Conservation (phyloP, 2,797 vertebrate genomes). For the Spea hammondii region DNA sequence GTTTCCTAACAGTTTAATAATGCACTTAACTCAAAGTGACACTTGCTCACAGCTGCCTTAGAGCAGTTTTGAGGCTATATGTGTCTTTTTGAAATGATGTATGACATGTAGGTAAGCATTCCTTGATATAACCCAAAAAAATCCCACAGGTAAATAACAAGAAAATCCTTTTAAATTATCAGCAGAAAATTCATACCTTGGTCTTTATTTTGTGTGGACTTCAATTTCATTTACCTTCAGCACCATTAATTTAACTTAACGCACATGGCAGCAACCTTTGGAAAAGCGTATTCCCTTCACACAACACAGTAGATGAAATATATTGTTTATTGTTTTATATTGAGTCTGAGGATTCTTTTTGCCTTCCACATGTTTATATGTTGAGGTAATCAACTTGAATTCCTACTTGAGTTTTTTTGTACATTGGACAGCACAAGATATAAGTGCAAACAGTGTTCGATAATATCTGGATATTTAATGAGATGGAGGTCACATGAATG, state of each 20-base stretch:
- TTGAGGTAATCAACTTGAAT: not conserved
- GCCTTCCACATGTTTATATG: not conserved
- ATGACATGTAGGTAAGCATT: slow-evolving; percentile 63
- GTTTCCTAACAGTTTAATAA: slow-evolving; percentile 80
- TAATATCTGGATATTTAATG: too few relatives aligned
- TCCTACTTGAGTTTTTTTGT: not conserved
- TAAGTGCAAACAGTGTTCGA: too few relatives aligned
- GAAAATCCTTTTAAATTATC: slow-evolving; percentile 67
- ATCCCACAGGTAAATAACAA: slow-evolving; percentile 62
- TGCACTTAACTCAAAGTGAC: slow-evolving; percentile 93
- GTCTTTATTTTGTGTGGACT: slow-evolving; percentile 63
- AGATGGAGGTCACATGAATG: too few relatives aligned
- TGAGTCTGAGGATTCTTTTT: not conserved
- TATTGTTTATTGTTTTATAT: slow-evolving; percentile 1
- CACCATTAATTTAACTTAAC: slow-evolving; percentile 53
- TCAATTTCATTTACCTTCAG: slow-evolving; percentile 60
- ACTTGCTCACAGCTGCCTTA: slow-evolving; percentile 89
- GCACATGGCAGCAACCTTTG: slow-evolving; percentile 20
- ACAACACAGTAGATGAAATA: not conserved
- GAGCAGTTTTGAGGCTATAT: slow-evolving; percentile 74
- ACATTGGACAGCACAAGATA: not conserved
- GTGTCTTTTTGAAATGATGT: slow-evolving; percentile 77
- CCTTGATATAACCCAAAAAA: slow-evolving; percentile 58
- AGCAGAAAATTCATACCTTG: slow-evolving; percentile 62
- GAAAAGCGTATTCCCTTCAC: not conserved